Conservation (phyloP, 2,888 invertebrate species). For the Ctenicera cuprea region DNA sequence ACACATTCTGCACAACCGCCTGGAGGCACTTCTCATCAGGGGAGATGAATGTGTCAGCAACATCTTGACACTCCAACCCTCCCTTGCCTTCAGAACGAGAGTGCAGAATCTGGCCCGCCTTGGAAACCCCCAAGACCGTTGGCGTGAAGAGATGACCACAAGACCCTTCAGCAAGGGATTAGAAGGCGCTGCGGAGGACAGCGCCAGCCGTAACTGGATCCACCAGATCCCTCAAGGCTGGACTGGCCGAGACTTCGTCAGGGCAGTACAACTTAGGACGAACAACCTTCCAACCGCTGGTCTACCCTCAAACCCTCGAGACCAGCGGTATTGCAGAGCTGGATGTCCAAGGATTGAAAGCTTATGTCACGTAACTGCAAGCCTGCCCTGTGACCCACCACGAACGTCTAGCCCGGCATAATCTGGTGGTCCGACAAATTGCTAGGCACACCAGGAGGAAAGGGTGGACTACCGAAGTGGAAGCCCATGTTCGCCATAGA, state of each 20-base stretch:
- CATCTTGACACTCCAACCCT: not conserved
- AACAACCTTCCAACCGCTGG: not conserved
- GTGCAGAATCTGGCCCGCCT: conserved; percentile 22
- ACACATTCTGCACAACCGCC: not conserved
- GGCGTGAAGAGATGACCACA: conserved; percentile 34
- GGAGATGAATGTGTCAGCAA: not conserved
- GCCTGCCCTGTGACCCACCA: not conserved
- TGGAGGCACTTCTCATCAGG: not conserved
- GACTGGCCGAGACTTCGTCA: conserved; percentile 37
- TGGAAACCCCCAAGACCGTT: not conserved
- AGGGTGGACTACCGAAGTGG: not conserved
- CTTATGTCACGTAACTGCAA: not conserved
- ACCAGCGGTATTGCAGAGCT: not conserved
- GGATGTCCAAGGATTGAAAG: not conserved
- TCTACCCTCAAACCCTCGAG: not conserved
- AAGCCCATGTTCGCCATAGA: not conserved
- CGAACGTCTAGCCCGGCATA: conserved; percentile 3
- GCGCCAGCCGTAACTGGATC: conserved; percentile 54
- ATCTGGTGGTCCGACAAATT: not conserved
- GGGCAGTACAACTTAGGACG: not conserved
- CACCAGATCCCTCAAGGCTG: conserved; percentile 48
- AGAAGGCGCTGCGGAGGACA: conserved; percentile 45
- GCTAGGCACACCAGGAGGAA: not conserved
- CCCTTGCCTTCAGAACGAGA: not conserved
- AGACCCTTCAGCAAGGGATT: conserved; percentile 44